Evolutionary conservation across 64 coral and sea anemone genomes (phyloP).

Genomic region (Montipora cactus): DNA sequence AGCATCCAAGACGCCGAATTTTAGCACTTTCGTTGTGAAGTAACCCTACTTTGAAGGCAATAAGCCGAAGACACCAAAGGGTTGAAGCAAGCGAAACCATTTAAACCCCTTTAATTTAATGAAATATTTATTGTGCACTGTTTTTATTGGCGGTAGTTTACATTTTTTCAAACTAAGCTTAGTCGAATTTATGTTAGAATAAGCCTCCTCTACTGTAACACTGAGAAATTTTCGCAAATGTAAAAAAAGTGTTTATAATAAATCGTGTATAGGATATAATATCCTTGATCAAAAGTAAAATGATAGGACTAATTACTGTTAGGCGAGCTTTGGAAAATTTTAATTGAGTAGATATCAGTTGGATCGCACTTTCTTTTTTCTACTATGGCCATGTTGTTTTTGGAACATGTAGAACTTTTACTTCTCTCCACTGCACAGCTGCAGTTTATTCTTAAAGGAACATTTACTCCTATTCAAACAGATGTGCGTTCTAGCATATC

Average conservation of each 20-base stretch:
- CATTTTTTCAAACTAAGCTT: not conserved
- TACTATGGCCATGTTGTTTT: not conserved
- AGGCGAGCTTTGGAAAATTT: conserved; percentile 19
- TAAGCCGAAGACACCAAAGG: conserved; percentile 11
- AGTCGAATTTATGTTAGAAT: not conserved
- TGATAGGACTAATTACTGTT: conserved; percentile 37
- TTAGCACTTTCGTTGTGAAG: not conserved
- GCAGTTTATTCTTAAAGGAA: conserved; percentile 9
- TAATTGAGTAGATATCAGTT: conserved; percentile 12
- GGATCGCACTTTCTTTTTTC: conserved; percentile 1
- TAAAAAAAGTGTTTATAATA: not conserved
- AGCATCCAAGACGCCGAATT: not conserved
- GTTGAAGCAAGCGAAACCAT: conserved; percentile 7
- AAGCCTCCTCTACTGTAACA: not conserved
- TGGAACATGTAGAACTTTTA: not conserved
- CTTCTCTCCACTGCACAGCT: conserved; percentile 6
- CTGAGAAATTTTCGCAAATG: not conserved
- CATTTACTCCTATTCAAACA: conserved; percentile 27
- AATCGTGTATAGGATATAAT: not conserved
- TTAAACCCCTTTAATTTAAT: conserved; percentile 33
- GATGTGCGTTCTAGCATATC: conserved; percentile 8
- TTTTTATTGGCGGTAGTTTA: conserved; percentile 14
- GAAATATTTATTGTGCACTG: conserved; percentile 50
- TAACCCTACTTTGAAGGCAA: not conserved
- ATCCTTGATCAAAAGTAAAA: not conserved